phyloP scores from a whole-genome alignment of 1,140 invertebrate genomes.

The Caenorhabditis tropicalis region DNA sequence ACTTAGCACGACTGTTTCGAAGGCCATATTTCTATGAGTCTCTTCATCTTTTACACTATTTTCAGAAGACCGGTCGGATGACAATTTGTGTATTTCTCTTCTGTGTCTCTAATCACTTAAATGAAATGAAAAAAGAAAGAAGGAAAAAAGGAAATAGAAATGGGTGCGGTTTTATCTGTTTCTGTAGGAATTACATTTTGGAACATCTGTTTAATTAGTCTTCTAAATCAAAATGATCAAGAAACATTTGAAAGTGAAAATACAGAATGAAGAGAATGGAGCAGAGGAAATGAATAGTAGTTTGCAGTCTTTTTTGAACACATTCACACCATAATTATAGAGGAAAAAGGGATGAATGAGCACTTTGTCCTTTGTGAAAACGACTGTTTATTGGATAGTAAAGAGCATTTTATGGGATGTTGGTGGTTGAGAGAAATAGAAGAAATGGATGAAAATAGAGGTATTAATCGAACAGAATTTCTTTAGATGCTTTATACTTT shows the following conservation, averaged over 20 bases:
- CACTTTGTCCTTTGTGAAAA: not conserved
- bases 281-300: not conserved
- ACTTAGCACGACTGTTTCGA: constrained; percentile 31
- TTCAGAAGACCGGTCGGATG: constrained; percentile 36
- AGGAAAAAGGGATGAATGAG: not conserved
- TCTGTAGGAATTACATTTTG: not conserved
- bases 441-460: not conserved
- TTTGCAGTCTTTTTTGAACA: not conserved
- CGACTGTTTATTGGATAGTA: not conserved
- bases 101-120: constrained; percentile 33
- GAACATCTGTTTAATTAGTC: constrained; percentile 10
- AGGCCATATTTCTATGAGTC: constrained; percentile 31
- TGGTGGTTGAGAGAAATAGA: too few relatives aligned
- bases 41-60: constrained; percentile 5
- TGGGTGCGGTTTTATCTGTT: not conserved
- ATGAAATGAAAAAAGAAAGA: not conserved
- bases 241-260: not conserved
- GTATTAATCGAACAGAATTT: too few relatives aligned
- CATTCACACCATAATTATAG: not conserved
- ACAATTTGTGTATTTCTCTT: constrained; percentile 30
- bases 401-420: not conserved
- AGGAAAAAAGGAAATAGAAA: not conserved
- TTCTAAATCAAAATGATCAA: not conserved
- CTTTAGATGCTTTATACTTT: too few relatives aligned
- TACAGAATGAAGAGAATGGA: not conserved